These are phyloP conservation scores for Allygus modestus DNA, from an alignment of 2,888 invertebrate genomes.

Conservation along the genomic window DNA sequence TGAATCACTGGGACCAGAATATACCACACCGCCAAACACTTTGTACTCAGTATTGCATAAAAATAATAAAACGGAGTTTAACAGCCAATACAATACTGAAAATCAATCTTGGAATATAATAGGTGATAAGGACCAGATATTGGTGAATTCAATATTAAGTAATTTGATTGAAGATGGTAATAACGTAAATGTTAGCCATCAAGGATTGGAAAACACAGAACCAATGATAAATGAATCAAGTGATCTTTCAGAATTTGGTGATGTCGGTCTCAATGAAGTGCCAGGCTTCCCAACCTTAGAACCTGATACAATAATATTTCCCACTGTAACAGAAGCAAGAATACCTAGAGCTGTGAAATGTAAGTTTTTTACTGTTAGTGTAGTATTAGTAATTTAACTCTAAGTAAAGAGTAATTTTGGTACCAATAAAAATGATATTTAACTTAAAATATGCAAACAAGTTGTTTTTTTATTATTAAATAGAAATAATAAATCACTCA, in stretches of 20 bases:
- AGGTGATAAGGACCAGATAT: background rate
- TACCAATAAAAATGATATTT: too few relatives aligned
- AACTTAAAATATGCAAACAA: too few relatives aligned
- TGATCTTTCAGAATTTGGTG: background rate
- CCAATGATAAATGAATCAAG: background rate
- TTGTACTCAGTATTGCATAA: background rate
- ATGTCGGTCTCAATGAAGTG: too few relatives aligned
- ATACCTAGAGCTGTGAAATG: background rate
- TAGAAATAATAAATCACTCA: too few relatives aligned
- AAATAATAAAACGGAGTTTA: background rate
- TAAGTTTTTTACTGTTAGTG: too few relatives aligned
- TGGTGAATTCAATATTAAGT: background rate
- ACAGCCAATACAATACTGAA: background rate
- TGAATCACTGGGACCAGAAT: background rate
- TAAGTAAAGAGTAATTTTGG: too few relatives aligned
- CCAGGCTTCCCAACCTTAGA: constrained; percentile 22
- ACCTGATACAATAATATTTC: constrained; percentile 43
- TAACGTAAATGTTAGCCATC: background rate
- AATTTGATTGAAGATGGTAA: background rate
- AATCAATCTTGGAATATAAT: background rate
- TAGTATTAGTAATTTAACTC: too few relatives aligned
- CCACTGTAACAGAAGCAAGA: background rate
- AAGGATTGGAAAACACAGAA: background rate
- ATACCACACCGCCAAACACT: background rate
- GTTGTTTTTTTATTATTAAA: too few relatives aligned